Conservation (phyloP, 2,797 vertebrate genomes). For the Emydoidea blandingii region DNA sequence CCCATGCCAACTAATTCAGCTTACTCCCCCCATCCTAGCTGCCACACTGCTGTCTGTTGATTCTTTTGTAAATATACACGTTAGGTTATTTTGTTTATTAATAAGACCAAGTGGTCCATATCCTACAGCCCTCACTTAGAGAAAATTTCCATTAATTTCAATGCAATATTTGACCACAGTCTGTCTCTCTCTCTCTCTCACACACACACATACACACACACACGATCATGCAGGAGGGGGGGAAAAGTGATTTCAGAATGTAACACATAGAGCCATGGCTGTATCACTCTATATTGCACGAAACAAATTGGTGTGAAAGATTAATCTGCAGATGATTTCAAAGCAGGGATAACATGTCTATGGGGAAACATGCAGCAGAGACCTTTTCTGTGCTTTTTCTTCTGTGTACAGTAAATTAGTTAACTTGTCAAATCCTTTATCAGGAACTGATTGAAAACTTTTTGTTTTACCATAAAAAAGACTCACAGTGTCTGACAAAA, state of each 20-base stretch:
- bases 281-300: background rate
- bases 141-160: constrained; percentile 20
- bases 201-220: background rate
- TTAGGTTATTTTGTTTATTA: constrained; percentile 70
- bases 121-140: constrained; percentile 19
- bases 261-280: background rate
- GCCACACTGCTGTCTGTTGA: constrained; percentile 71
- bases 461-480: constrained; percentile 16
- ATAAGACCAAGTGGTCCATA: constrained; percentile 6
- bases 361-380: background rate
- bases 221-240: background rate
- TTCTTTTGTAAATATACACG: constrained; percentile 69
- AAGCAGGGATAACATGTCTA: background rate
- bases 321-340: background rate
- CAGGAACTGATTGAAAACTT: background rate
- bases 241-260: background rate
- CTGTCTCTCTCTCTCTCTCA: background rate
- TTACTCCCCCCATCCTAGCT: constrained; percentile 46
- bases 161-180: background rate
- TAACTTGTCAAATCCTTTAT: constrained; percentile 14
- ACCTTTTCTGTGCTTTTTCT: background rate
- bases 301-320: background rate
- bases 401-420: background rate
- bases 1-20: background rate
- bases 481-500: constrained; percentile 8